Conservation (phyloP, 2,888 invertebrate genomes). For the Noctua fimbriata region DNA sequence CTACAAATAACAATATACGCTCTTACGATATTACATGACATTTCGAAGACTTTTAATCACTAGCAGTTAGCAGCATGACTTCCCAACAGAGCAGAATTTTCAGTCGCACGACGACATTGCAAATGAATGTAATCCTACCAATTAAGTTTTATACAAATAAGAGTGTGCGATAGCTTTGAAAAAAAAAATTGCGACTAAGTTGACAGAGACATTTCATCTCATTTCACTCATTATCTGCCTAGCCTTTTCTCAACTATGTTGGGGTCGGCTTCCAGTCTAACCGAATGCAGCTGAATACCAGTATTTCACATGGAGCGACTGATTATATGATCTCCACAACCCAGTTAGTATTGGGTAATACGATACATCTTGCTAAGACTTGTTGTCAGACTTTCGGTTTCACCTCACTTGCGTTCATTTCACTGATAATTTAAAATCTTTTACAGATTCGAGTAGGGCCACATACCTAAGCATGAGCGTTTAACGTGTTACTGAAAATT, state of each 20-base stretch:
- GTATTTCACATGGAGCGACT: too few species aligned
- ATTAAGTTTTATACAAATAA: slow-evolving; percentile 6
- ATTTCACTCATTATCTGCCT: neutral
- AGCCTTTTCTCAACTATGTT: neutral
- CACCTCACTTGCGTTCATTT: neutral
- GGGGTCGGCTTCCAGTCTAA: neutral
- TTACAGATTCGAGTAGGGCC: neutral
- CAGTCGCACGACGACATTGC: neutral
- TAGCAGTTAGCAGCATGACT: neutral
- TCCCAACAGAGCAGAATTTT: too few species aligned
- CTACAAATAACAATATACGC: slow-evolving; percentile 46
- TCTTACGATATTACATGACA: slow-evolving; percentile 32
- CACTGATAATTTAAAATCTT: neutral
- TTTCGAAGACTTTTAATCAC: slow-evolving; percentile 7
- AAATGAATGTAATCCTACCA: neutral
- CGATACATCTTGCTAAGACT: neutral
- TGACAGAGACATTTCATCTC: neutral
- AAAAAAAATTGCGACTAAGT: neutral
- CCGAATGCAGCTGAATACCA: too few species aligned
- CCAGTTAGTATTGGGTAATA: neutral
- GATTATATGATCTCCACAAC: too few species aligned
- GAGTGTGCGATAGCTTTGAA: neutral
- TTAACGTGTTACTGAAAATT: neutral
- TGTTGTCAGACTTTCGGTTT: neutral
- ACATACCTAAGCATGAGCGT: neutral